Conservation (phyloP, 37 sponge, comb jelly and placozoan species). For the Crambe crambe region DNA sequence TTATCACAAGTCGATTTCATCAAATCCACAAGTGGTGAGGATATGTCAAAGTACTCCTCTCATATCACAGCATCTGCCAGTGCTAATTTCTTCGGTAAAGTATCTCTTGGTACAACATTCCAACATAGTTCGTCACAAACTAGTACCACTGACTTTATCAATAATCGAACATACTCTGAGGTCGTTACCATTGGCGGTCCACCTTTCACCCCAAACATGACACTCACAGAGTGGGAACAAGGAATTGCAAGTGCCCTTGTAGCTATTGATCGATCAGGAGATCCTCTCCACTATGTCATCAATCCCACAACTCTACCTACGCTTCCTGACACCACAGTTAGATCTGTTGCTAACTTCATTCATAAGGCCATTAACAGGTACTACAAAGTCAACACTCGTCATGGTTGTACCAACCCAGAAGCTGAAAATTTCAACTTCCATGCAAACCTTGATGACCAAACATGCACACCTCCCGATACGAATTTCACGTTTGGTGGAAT, state of each 20-base stretch:
- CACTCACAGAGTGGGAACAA: constrained; percentile 68
- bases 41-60: background rate
- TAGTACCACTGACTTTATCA: background rate
- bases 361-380: constrained; percentile 56
- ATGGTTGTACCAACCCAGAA: constrained; percentile 60
- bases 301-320: constrained; percentile 59
- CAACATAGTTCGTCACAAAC: background rate
- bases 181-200: constrained; percentile 72
- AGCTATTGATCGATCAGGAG: constrained; percentile 71
- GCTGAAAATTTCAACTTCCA: constrained; percentile 67
- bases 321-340: constrained; percentile 52
- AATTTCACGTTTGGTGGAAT: constrained; percentile 78
- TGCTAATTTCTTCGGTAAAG: constrained; percentile 50
- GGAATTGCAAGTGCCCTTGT: constrained; percentile 72
- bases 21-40: background rate
- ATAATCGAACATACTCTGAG: constrained; percentile 52
- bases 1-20: constrained; percentile 57
- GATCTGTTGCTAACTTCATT: constrained; percentile 37
- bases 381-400: constrained; percentile 67
- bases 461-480: constrained; percentile 35
- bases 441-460: constrained; percentile 62
- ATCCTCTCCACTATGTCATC: constrained; percentile 65
- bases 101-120: constrained; percentile 25
- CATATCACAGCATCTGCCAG: constrained; percentile 54
- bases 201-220: constrained; percentile 57